Evolutionary conservation across 2,888 invertebrate species (phyloP).

Genomic region (Microctonus brassicae): DNA sequence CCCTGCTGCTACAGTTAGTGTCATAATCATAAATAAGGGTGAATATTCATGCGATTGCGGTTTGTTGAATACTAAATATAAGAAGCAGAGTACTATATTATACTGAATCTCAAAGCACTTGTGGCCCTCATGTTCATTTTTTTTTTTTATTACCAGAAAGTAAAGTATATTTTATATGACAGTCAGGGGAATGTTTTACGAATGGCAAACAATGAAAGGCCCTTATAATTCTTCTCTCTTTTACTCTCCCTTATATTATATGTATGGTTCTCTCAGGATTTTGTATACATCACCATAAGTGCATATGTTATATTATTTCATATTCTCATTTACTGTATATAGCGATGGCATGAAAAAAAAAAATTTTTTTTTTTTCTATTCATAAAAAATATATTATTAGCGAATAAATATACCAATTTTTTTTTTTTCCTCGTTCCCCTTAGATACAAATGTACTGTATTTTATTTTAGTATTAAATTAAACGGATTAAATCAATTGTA

Average conservation of each 20-base stretch:
- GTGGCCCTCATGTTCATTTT: conserved; percentile 20
- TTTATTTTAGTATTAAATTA: neutral
- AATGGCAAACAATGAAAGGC: neutral
- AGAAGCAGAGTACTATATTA: too few species aligned
- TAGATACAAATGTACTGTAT: neutral
- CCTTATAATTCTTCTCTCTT: neutral
- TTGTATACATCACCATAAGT: conserved; percentile 16
- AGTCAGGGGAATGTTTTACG: neutral
- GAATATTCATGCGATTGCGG: conserved; percentile 35
- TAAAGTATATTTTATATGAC: neutral
- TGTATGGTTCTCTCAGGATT: conserved; percentile 28
- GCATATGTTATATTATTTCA: too few species aligned
- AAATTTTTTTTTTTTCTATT: neutral
- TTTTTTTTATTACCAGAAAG: neutral
- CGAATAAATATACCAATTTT: too few species aligned
- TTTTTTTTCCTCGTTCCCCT: too few species aligned
- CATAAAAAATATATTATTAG: too few species aligned
- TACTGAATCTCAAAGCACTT: neutral
- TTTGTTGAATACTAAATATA: neutral
- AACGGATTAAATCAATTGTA: too few species aligned
- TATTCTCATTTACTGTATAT: neutral
- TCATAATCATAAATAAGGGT: conserved; percentile 20
- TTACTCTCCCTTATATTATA: neutral
- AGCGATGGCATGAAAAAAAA: neutral
- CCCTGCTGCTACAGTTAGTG: neutral